Evolutionary conservation across 2,113 vertebrate genomes (phyloP), one percentile per base, ranked within the genome.

Genomic region (Indri indri): DNA sequence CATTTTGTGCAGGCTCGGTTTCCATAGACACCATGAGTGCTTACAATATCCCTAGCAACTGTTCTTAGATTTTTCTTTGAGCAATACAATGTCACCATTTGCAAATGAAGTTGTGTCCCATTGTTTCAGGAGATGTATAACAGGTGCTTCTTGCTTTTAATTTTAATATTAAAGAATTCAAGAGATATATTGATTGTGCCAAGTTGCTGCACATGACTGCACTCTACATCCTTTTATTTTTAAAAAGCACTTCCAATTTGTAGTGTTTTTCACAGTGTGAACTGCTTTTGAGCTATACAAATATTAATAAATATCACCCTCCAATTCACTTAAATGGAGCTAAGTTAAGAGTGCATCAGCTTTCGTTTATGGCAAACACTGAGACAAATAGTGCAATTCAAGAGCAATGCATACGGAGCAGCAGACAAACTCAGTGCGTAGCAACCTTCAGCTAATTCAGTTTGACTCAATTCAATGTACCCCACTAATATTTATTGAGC

Each of bases 11-110:
- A 87, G 86, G 42, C 83, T 92, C n/a, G 25, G 97, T 98, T 98
- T 97, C 98, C 97, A 98, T 96, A 97, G 97, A 92, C 97, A 97
- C 97, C 17, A 1, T 0, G 34, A 93, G 76, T 71, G 34, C 65
- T 54, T 88, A 82, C 77, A 96, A 90, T 85, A 93, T 95, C 71
- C 93, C n/a, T 95, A 97, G 97, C 90, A 98, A 98, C 97, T 84
- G 70, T 91, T 94, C 88, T 95, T 25, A 81, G 92, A 59, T 63
- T 84, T 95, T 97, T 90, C 82, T 92, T 93, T 88, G 9, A 94
- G 74, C 37, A 87, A 95, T 87, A 92, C 82, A 92, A 23, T 97
- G 76, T 85, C 80, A 95, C 37, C 50, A 61, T 77, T 97, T 96
- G 87, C 61, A 80, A 94, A 95, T 59, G 66, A 83, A 96, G 16